These are phyloP conservation scores for Polypedilum vanderplanki DNA, from an alignment of 1,140 invertebrate species.

Conservation along the genomic window DNA sequence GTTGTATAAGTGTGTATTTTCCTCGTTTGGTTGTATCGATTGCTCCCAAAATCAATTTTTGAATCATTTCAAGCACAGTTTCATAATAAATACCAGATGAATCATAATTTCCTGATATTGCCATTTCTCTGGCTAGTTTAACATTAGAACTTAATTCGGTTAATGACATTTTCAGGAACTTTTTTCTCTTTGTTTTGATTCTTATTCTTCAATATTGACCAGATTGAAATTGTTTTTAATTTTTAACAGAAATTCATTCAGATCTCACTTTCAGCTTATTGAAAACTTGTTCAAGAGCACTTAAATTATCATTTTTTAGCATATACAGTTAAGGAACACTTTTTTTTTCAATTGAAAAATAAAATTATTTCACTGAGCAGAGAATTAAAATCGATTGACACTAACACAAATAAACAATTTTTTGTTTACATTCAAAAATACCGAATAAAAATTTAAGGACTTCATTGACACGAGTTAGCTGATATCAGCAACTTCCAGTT, in stretches of 20 bases:
- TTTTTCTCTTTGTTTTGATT: constrained; percentile 6
- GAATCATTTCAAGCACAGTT: constrained; percentile 84
- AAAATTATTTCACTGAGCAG: background rate
- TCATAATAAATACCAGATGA: constrained; percentile 91
- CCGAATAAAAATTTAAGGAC: background rate
- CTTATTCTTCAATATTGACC: background rate
- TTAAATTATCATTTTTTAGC: background rate
- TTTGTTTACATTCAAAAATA: background rate
- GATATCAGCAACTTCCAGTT: background rate
- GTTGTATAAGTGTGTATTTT: constrained; percentile 75
- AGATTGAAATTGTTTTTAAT: constrained; percentile 12
- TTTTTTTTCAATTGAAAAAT: background rate
- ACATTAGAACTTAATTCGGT: constrained; percentile 86
- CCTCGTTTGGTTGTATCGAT: constrained; percentile 65
- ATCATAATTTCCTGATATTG: constrained; percentile 91
- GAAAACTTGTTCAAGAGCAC: background rate
- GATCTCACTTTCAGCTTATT: background rate
- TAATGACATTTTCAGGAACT: constrained; percentile 19
- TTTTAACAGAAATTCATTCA: background rate
- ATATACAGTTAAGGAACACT: background rate
- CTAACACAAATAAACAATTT: background rate
- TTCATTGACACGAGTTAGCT: background rate
- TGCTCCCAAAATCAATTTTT: constrained; percentile 52
- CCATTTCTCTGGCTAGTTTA: constrained; percentile 89
- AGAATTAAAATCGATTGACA: background rate